Evolutionary conservation across 2,888 invertebrate genomes (phyloP).

Genomic region (Cistogaster globosa): DNA sequence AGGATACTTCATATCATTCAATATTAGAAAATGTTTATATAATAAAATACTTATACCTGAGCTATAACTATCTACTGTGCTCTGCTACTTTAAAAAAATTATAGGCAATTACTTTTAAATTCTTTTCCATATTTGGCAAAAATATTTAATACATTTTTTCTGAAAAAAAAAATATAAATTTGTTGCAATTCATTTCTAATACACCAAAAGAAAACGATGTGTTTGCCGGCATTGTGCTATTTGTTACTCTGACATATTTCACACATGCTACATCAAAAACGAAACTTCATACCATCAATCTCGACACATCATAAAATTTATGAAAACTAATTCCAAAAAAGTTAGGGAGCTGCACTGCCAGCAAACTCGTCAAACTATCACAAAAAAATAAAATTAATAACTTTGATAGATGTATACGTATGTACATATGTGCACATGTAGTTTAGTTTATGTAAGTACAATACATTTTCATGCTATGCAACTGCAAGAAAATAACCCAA

Average conservation of each 20-base stretch:
- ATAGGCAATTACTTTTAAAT: background rate
- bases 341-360: conserved; percentile 25
- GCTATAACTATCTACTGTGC: no score
- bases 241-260: conserved; percentile 66
- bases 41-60: no score
- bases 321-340: conserved; percentile 31
- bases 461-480: background rate
- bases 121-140: background rate
- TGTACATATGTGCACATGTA: conserved; percentile 2
- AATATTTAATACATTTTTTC: background rate
- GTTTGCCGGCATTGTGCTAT: conserved; percentile 47
- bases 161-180: conserved; percentile 27
- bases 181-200: conserved; percentile 48
- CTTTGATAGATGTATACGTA: conserved; percentile 34
- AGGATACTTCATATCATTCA: no score
- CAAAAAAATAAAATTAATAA: conserved; percentile 55
- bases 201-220: conserved; percentile 1
- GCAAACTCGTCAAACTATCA: conserved; percentile 49
- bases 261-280: conserved; percentile 64
- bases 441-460: background rate
- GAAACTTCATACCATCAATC: conserved; percentile 67
- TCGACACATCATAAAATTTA: conserved; percentile 62
- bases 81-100: no score
- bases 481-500: background rate
- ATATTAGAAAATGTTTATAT: no score